phyloP scores from a whole-genome alignment of 2,888 invertebrate genomes.

The Diarsia rubi region DNA sequence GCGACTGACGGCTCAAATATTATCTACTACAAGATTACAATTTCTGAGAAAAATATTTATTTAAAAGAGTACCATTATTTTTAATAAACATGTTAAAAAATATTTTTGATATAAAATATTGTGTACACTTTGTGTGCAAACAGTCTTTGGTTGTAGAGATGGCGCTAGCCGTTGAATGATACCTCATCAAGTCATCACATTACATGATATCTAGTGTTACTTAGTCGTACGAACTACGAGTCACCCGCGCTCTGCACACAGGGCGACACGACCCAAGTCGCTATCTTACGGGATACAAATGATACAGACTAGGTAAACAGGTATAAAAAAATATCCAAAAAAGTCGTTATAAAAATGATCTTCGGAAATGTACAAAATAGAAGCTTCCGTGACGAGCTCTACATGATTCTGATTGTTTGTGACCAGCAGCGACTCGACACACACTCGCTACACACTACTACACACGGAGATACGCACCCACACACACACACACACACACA shows the following conservation, averaged over 20 bases:
- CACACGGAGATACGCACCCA: constrained; percentile 45
- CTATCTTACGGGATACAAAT: constrained; percentile 61
- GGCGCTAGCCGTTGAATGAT: constrained; percentile 48
- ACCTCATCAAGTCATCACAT: constrained; percentile 46
- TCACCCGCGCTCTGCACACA: constrained; percentile 1
- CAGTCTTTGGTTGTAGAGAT: constrained; percentile 69
- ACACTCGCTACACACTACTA: constrained; percentile 30
- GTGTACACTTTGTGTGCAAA: constrained; percentile 61
- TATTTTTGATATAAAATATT: constrained; percentile 64
- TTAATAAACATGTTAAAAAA: constrained; percentile 61
- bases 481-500: constrained; percentile 49
- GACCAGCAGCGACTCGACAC: constrained; percentile 17
- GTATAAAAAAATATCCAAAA: constrained; percentile 75
- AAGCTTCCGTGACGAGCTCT: constrained; percentile 60
- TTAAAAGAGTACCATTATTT: constrained; percentile 36
- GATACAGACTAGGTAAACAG: constrained; percentile 75
- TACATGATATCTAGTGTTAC: constrained; percentile 39
- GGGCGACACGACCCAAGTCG: constrained; percentile 15
- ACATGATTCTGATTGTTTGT: constrained; percentile 28
- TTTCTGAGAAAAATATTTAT: constrained; percentile 57
- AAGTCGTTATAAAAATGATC: constrained; percentile 74
- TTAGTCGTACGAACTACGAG: background rate
- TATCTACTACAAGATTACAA: constrained; percentile 29
- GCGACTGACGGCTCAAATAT: constrained; percentile 18
- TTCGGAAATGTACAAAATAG: constrained; percentile 65